These are phyloP conservation scores for Carabus problematicus DNA, from an alignment of 2,888 invertebrate genomes.

Conservation along the genomic window DNA sequence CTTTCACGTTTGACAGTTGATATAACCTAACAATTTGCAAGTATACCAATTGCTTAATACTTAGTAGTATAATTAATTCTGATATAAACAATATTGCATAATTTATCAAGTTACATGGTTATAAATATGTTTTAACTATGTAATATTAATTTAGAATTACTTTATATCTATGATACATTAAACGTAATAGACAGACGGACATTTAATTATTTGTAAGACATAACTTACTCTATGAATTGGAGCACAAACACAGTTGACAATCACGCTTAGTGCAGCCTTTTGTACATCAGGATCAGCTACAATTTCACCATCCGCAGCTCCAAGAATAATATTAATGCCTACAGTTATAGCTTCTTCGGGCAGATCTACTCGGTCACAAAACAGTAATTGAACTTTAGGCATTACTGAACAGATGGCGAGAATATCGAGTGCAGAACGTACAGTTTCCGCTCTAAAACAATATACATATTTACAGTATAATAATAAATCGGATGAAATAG, in stretches of 20 bases:
- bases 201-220: no score
- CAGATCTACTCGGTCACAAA: slow-evolving; percentile 79
- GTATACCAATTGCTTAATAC: no score
- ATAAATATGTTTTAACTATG: no score
- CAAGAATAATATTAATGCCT: slow-evolving; percentile 79
- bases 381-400: slow-evolving; percentile 75
- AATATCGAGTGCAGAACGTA: slow-evolving; percentile 83
- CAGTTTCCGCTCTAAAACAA: slow-evolving; percentile 75
- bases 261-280: slow-evolving; percentile 86
- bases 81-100: no score
- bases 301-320: slow-evolving; percentile 90
- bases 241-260: slow-evolving; percentile 94
- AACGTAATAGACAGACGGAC: not conserved
- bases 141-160: slow-evolving; percentile 1
- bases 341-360: slow-evolving; percentile 80
- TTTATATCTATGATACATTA: not conserved
- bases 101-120: no score
- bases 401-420: slow-evolving; percentile 89
- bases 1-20: no score
- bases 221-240: slow-evolving; percentile 78
- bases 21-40: no score
- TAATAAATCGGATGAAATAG: slow-evolving; percentile 30
- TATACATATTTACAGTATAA: slow-evolving; percentile 43
- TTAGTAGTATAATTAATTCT: no score
- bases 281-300: slow-evolving; percentile 91